Conservation (phyloP, 2,797 vertebrate genomes). For the Sciaenops ocellatus region DNA sequence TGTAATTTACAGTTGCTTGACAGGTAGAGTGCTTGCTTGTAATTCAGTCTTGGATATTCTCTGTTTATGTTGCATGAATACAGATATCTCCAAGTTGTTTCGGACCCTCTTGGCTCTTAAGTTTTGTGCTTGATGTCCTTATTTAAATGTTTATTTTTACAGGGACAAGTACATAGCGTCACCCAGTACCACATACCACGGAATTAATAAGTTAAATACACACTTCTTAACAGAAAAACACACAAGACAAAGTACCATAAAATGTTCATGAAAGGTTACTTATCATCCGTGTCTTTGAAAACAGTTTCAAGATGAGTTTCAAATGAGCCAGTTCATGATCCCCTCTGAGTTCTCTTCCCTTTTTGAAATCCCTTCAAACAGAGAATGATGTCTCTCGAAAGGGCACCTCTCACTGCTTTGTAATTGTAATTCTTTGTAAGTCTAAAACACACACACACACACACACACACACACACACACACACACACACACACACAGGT, state of each 20-base stretch:
- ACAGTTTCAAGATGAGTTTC: neutral
- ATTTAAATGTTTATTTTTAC: slow-evolving; percentile 6
- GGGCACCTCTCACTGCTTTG: neutral
- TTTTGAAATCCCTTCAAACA: neutral
- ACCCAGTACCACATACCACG: neutral
- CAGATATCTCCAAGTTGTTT: slow-evolving; percentile 7
- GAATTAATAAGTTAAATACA: neutral
- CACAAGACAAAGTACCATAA: neutral
- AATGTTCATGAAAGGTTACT: neutral
- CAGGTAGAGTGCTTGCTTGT: slow-evolving; percentile 23
- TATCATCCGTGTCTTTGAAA: neutral
- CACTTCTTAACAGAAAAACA: neutral
- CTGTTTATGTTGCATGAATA: slow-evolving; percentile 15
- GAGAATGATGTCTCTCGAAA: neutral
- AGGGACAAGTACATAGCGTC: neutral
- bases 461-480: neutral
- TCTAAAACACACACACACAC: neutral
- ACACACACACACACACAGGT: neutral
- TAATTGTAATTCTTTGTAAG: neutral
- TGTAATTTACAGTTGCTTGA: slow-evolving; percentile 43
- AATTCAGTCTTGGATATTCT: neutral
- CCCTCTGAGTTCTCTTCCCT: neutral
- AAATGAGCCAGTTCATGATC: neutral
- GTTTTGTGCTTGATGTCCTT: neutral
- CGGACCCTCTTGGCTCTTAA: neutral